Evolutionary conservation across 1,140 invertebrate species (phyloP).

Genomic region (Drosophila arawakana): DNA sequence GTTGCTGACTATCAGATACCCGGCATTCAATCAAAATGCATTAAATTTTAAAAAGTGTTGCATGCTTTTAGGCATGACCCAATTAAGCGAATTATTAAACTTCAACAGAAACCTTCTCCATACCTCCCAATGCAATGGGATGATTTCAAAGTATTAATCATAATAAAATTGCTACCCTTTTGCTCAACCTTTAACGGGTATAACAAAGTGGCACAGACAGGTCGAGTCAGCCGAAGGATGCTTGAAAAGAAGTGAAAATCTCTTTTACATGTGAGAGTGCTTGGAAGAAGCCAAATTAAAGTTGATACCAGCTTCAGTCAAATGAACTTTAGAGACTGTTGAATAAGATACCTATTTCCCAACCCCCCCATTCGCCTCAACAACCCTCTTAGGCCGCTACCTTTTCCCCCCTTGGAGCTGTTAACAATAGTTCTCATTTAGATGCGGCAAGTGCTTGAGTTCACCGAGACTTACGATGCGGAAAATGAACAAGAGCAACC

Average conservation of each 20-base stretch:
- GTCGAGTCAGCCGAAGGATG: neutral
- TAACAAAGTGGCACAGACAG: neutral
- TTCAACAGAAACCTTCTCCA: too few species aligned
- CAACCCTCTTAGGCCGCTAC: neutral
- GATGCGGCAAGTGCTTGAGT: constrained; percentile 58
- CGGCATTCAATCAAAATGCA: too few species aligned
- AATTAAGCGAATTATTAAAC: too few species aligned
- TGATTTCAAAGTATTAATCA: too few species aligned
- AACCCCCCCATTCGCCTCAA: neutral
- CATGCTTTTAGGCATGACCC: too few species aligned
- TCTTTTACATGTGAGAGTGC: constrained; percentile 1
- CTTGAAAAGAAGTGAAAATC: constrained; percentile 8
- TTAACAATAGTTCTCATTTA: constrained; percentile 69
- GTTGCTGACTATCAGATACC: too few species aligned
- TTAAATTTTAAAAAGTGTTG: too few species aligned
- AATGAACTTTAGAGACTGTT: constrained; percentile 8
- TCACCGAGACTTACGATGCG: constrained; percentile 58
- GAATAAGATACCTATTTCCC: neutral
- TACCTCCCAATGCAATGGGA: too few species aligned
- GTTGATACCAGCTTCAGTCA: constrained; percentile 16
- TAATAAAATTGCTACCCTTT: too few species aligned
- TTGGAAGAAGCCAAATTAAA: constrained; percentile 36
- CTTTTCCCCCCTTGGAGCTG: constrained; percentile 24
- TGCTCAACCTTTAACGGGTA: too few species aligned
- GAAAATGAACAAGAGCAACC: constrained; percentile 64